Conservation (phyloP, 2,113 vertebrate genomes). For the Carassius carassius region DNA sequence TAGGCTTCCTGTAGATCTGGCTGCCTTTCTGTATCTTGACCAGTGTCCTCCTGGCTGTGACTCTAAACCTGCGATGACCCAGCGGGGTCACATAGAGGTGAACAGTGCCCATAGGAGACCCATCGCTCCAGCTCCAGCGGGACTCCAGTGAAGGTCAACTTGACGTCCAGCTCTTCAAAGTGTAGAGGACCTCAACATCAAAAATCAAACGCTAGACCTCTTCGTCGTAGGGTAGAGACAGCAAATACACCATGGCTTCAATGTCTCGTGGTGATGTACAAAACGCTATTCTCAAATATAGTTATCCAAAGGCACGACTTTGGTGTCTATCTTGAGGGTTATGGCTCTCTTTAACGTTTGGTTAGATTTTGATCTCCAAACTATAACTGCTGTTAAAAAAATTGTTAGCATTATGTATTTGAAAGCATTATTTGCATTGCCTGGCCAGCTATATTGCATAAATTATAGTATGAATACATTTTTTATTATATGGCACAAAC, state of each 20-base stretch:
- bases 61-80: conserved; percentile 86
- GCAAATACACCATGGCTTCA: conserved; percentile 14
- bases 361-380: conserved; percentile 1
- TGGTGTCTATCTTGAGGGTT: conserved; percentile 17
- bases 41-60: conserved; percentile 80
- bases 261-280: conserved; percentile 17
- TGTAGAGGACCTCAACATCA: background rate
- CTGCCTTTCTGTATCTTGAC: conserved; percentile 87
- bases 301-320: conserved; percentile 40
- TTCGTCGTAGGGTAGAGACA: conserved; percentile 30
- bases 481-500: background rate
- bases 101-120: conserved; percentile 22
- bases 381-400: background rate
- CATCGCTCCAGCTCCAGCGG: background rate
- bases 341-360: conserved; percentile 40
- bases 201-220: conserved; percentile 8
- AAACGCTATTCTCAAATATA: conserved; percentile 1
- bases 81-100: conserved; percentile 16
- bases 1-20: conserved; percentile 96
- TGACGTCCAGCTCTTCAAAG: conserved; percentile 12
- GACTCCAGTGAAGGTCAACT: conserved; percentile 29
- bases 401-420: background rate
- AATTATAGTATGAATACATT: background rate
- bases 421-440: background rate
- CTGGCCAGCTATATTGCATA: conserved; percentile 1